Evolutionary conservation across 2,113 vertebrate genomes (phyloP).

Genomic region (Hepsetus odoe): DNA sequence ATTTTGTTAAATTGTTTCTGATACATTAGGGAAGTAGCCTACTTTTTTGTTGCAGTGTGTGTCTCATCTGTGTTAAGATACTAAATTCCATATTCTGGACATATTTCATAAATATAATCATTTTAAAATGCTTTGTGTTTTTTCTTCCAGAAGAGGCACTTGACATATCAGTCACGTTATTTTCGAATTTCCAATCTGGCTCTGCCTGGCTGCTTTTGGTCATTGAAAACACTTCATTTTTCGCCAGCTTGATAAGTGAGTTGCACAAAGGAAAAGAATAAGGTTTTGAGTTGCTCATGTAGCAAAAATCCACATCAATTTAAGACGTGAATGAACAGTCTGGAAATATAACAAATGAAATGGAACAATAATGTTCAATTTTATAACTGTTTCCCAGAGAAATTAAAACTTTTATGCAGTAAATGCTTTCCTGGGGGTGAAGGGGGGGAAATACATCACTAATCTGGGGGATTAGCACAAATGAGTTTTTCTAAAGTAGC

Average conservation of each 20-base stretch:
- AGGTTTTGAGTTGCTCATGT: neutral
- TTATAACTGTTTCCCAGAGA: constrained; percentile 60
- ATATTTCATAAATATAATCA: neutral
- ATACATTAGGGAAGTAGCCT: neutral
- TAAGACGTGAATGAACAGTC: neutral
- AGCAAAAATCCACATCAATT: constrained; percentile 1
- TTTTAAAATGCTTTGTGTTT: neutral
- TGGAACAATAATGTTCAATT: constrained; percentile 58
- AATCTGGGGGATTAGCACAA: constrained; percentile 77
- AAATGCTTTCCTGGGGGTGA: constrained; percentile 65
- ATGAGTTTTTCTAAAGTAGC: constrained; percentile 71
- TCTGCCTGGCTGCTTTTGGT: constrained; percentile 10
- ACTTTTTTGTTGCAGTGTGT: neutral
- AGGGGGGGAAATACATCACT: constrained; percentile 60
- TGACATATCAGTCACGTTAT: constrained; percentile 8
- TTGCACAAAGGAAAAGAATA: constrained; percentile 14
- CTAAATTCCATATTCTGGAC: neutral
- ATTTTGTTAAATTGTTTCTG: constrained; percentile 8
- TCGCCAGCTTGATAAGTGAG: neutral
- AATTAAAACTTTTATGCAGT: constrained; percentile 68
- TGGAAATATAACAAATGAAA: constrained; percentile 15
- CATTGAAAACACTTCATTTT: constrained; percentile 11
- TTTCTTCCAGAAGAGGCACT: neutral
- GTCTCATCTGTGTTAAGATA: neutral
- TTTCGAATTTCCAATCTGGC: neutral